Base-by-base conservation (phyloP, 2,113 vertebrate genomes). In the Datnioides undecimradiatus region DNA sequence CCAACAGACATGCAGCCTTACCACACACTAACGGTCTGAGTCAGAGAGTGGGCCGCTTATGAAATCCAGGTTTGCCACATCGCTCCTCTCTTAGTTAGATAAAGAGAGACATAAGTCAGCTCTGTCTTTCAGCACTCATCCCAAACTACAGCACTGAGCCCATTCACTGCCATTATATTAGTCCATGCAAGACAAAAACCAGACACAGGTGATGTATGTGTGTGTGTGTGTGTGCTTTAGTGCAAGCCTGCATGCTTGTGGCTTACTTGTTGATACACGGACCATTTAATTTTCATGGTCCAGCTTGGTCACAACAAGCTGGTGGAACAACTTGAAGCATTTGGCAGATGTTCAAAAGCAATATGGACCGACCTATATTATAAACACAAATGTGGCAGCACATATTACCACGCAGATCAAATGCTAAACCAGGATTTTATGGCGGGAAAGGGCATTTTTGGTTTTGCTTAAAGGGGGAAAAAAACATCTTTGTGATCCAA, bases 1-100 rank as follows among this genome's bases (percentile, higher is more conserved):
- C 86, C 75, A 63, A 80, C 84, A 88, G 79, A 82, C 91, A 23
- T 21, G 68, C 80, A 71, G 88, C 87, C 82, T 90, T 79, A 85
- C 92, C 91, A 80, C 90, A 92, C 87, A 63, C 84, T 75, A 87
- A 87, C 88, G 70, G 86, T 88, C 84, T 90, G 87, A 90, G 60
- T 91, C 86, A 89, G 84, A 86, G 63, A 74, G 73, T 0, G 57
- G 77, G 66, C 45, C 16, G 49, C 79, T 91, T 90, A 90, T 87
- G 90, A 91, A 92, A 92, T 74, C 87, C 87, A 82, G 74, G 80
- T 90, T 91, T 87, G 85, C 84, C 91, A 88, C 90, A 86, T 83
- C 45, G 73, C 34, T 67, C 84, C 76, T 82, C 34, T 33, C 83
- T 72, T 14, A 2, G 77, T 62, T 33, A 71, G 82, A 88, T 87